phyloP scores from a whole-genome alignment of 2,888 invertebrate genomes.

The Coleophora flavipennella region DNA sequence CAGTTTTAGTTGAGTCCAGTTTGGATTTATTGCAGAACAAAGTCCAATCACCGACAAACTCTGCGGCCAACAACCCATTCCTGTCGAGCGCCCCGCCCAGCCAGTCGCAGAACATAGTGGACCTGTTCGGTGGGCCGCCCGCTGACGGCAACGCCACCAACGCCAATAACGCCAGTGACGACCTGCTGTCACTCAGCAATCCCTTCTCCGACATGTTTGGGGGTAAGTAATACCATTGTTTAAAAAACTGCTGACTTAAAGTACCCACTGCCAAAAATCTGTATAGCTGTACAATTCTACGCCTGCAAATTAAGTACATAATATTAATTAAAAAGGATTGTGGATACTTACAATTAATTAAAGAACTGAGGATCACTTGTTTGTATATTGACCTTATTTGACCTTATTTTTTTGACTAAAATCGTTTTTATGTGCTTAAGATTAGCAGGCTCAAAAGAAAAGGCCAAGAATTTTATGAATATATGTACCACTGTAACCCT shows the following conservation, averaged over 20 bases:
- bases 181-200: constrained; percentile 89
- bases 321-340: no score
- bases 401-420: not conserved
- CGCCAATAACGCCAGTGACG: constrained; percentile 84
- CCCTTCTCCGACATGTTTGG: constrained; percentile 92
- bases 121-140: constrained; percentile 81
- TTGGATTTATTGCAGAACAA: constrained; percentile 63
- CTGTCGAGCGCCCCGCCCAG: constrained; percentile 76
- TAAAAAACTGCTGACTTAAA: not conserved
- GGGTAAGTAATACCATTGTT: constrained; percentile 35
- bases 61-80: constrained; percentile 88
- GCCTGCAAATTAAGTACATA: no score
- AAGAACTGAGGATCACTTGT: no score
- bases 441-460: no score
- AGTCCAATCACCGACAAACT: constrained; percentile 82
- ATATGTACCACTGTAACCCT: constrained; percentile 4
- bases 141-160: constrained; percentile 37
- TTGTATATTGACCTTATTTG: no score
- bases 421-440: no score
- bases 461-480: no score
- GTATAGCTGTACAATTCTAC: no score
- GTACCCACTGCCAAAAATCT: no score
- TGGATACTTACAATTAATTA: no score
- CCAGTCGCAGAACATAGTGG: constrained; percentile 76
- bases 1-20: no score